Percentiles rank a stretch among this genome's conserved stretches.
phyloP scores from a whole-genome alignment of 1,140 invertebrate genomes.

The Drosophila malerkotliana region DNA sequence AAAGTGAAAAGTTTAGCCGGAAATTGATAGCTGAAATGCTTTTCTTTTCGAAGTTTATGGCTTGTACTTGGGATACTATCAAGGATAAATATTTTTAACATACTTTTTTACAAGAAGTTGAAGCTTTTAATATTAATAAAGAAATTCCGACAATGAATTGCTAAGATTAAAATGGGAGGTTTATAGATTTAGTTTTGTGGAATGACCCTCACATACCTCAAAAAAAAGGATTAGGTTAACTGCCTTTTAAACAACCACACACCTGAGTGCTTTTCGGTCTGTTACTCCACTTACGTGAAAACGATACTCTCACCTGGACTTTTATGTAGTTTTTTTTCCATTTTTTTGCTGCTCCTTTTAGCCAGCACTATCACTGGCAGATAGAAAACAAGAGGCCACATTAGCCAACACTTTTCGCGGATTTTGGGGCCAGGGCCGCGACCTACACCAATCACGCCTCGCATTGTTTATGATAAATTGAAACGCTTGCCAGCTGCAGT shows the following conservation, averaged over 20 bases:
- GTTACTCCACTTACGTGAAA: not conserved
- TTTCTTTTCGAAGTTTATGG: not conserved
- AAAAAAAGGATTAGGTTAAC: not conserved
- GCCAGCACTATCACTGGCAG: not conserved
- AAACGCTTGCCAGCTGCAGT: slow-evolving; percentile 53
- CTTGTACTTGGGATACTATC: not conserved
- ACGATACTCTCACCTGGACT: not conserved
- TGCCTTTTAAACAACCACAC: not conserved
- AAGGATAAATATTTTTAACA: not conserved
- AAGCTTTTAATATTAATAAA: not conserved
- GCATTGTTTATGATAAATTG: slow-evolving; percentile 77
- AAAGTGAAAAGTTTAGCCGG: not conserved
- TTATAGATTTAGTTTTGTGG: not conserved
- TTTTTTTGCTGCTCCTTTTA: not conserved
- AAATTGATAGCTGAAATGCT: not conserved
- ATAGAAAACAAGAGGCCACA: slow-evolving; percentile 49
- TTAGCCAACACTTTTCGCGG: slow-evolving; percentile 50
- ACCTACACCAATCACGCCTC: slow-evolving; percentile 64
- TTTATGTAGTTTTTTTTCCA: not conserved
- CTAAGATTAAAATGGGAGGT: not conserved
- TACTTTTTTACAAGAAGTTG: too few relatives aligned
- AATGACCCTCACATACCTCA: not conserved
- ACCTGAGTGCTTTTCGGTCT: not conserved
- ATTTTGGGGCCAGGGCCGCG: slow-evolving; percentile 53
- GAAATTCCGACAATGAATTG: not conserved